Conservation (phyloP, 2,888 invertebrate species). For the Himalopsyche japonica region DNA sequence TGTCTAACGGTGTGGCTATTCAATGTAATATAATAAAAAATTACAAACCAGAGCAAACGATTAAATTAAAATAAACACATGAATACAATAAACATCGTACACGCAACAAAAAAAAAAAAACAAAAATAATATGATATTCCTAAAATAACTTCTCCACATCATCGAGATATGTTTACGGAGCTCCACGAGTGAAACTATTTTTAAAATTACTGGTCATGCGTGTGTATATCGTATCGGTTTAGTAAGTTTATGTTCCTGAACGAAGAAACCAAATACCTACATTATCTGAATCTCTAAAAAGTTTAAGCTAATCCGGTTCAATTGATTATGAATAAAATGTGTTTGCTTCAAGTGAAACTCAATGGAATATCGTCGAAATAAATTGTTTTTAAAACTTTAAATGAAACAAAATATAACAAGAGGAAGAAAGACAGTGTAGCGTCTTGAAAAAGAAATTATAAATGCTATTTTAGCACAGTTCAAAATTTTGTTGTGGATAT, state of each 20-base stretch:
- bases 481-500: no score
- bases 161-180: not conserved
- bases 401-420: no score
- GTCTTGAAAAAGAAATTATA: no score
- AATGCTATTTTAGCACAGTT: no score
- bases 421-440: no score
- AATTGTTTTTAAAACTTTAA: no score
- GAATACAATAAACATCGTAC: not conserved
- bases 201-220: not conserved
- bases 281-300: not conserved
- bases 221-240: not conserved
- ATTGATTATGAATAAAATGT: not conserved
- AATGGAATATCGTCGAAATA: not conserved
- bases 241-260: no score
- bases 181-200: not conserved
- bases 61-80: not conserved
- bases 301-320: not conserved
- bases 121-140: not conserved
- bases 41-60: not conserved
- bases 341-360: not conserved
- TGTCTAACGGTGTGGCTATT: no score
- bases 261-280: no score
- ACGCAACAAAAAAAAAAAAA: not conserved
- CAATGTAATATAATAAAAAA: no score
- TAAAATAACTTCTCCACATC: not conserved